Conservation (phyloP, 1,140 invertebrate genomes). For the Micrasema longulum region DNA sequence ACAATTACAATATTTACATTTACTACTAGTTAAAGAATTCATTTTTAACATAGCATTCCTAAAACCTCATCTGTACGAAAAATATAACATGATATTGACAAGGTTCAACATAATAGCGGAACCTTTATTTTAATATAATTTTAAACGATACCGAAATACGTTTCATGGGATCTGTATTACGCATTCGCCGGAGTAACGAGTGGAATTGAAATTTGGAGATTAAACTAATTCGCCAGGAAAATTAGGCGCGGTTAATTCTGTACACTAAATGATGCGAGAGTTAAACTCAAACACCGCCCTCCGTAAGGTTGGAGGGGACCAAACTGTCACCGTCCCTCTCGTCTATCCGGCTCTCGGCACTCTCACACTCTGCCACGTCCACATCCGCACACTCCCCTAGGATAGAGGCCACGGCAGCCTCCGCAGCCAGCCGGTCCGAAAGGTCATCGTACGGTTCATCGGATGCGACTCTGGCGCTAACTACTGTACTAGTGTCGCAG, state of each 20-base stretch:
- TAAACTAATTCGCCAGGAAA: conserved; percentile 19
- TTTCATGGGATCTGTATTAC: too few relatives aligned
- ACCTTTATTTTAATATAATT: neutral
- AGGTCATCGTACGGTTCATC: neutral
- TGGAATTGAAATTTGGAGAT: neutral
- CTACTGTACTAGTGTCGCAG: neutral
- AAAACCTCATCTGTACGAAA: conserved; percentile 7
- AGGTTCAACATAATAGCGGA: neutral
- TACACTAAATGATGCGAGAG: conserved; percentile 7
- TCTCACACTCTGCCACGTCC: neutral
- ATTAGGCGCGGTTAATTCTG: conserved; percentile 3
- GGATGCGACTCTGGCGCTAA: too few relatives aligned
- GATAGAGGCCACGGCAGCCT: neutral
- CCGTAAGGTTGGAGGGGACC: conserved; percentile 2
- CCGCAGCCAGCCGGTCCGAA: conserved; percentile 15
- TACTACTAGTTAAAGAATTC: conserved; percentile 41
- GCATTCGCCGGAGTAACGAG: too few relatives aligned
- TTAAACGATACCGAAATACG: too few relatives aligned
- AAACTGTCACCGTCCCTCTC: conserved; percentile 16
- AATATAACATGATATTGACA: conserved; percentile 24
- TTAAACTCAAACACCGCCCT: conserved; percentile 19
- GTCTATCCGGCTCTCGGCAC: neutral
- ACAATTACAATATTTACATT: conserved; percentile 40
- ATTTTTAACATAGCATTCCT: conserved; percentile 27
- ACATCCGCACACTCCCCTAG: neutral